These are phyloP conservation scores for Drosophila antonietae DNA, from an alignment of 2,888 invertebrate genomes.

Conservation along the genomic window DNA sequence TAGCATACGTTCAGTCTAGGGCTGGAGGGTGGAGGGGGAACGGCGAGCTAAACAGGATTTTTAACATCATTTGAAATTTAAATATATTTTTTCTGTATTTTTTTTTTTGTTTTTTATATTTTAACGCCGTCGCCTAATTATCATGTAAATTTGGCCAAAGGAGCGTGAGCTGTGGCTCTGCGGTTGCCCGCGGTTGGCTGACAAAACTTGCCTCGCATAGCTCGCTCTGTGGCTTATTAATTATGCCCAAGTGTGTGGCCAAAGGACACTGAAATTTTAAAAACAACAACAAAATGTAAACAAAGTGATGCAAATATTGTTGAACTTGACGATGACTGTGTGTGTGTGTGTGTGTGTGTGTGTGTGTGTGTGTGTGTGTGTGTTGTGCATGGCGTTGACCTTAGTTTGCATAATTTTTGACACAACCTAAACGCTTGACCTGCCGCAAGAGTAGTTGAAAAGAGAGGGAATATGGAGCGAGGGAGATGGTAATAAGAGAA, in stretches of 20 bases:
- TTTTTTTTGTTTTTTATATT: conserved; percentile 14
- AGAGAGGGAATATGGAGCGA: not conserved
- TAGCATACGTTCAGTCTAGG: conserved; percentile 65
- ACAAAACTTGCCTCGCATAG: conserved; percentile 52
- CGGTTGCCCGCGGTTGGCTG: conserved; percentile 30
- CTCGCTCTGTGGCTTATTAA: conserved; percentile 71
- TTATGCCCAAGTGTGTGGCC: conserved; percentile 80
- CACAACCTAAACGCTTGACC: conserved; percentile 66
- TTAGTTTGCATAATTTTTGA: conserved; percentile 76
- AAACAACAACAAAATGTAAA: conserved; percentile 45
- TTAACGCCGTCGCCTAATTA: conserved; percentile 70
- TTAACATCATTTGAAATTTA: conserved; percentile 75
- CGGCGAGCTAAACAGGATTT: conserved; percentile 73
- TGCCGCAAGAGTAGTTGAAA: conserved; percentile 53
- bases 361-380: conserved; percentile 27
- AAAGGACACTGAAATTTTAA: conserved; percentile 54
- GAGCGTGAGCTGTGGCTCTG: conserved; percentile 31
- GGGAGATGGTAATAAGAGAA: not conserved
- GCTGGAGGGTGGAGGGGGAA: not conserved
- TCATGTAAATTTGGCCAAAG: conserved; percentile 76
- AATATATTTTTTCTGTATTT: conserved; percentile 53
- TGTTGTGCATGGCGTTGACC: conserved; percentile 60
- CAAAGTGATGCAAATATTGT: conserved; percentile 67
- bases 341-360: conserved; percentile 23
- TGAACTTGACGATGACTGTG: conserved; percentile 47